A percentile compares a stretch with the other conserved stretches of the same genome.
phyloP scores from a whole-genome alignment of 2,888 invertebrate genomes.

The Leucoma salicis region DNA sequence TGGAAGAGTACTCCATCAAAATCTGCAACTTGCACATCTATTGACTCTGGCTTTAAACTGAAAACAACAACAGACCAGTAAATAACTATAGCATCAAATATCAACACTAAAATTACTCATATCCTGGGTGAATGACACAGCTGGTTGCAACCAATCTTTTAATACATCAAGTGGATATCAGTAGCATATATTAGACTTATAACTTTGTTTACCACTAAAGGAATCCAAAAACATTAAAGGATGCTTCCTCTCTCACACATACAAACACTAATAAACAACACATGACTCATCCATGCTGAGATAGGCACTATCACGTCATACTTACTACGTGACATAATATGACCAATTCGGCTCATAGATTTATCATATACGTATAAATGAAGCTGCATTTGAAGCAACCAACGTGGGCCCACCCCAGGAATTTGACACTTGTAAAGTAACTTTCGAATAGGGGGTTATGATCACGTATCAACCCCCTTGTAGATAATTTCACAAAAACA shows the following conservation, averaged over 20 bases:
- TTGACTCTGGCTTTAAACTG: slow-evolving; percentile 96
- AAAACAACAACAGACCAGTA: slow-evolving; percentile 55
- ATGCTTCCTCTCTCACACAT: slow-evolving; percentile 67
- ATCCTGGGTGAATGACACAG: slow-evolving; percentile 36
- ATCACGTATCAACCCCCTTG: slow-evolving; percentile 45
- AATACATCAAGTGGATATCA: slow-evolving; percentile 25
- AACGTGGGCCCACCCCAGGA: slow-evolving; percentile 79
- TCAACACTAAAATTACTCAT: slow-evolving; percentile 38
- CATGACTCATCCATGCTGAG: slow-evolving; percentile 72
- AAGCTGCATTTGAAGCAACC: slow-evolving; percentile 44
- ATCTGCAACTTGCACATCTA: slow-evolving; percentile 97
- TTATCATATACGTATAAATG: slow-evolving; percentile 26
- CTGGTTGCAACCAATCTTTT: slow-evolving; percentile 23
- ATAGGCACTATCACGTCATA: slow-evolving; percentile 69
- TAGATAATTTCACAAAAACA: slow-evolving; percentile 32
- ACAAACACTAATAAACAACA: slow-evolving; percentile 61
- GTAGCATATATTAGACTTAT: slow-evolving; percentile 37
- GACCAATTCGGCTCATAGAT: slow-evolving; percentile 33
- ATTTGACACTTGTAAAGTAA: slow-evolving; percentile 76
- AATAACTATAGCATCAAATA: slow-evolving; percentile 17
- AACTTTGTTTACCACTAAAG: slow-evolving; percentile 61
- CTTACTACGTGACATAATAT: slow-evolving; percentile 44
- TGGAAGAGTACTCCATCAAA: slow-evolving; percentile 99
- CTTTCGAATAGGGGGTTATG: slow-evolving; percentile 70
- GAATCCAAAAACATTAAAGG: slow-evolving; percentile 69